A percentile compares a stretch with the other conserved stretches of the same genome.
Evolutionary conservation across 1,140 invertebrate genomes (phyloP).

Genomic region (Notospermus geniculatus): DNA sequence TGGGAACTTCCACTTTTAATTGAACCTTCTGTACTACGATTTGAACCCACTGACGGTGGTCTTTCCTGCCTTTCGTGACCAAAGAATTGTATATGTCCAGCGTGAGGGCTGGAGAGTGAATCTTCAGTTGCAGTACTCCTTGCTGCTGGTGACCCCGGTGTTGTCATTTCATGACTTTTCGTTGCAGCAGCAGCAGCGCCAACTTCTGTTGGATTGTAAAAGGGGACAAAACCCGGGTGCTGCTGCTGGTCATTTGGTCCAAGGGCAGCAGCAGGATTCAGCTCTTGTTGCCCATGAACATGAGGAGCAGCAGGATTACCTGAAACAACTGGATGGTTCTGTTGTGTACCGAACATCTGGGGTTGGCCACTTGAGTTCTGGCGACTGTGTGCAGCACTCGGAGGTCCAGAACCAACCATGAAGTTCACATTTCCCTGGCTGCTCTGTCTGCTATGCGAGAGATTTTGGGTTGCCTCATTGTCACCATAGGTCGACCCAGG

Average conservation of each 20-base stretch:
- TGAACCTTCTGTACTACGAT: background rate
- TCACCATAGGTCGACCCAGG: too few relatives aligned
- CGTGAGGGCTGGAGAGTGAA: background rate
- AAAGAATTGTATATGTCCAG: background rate
- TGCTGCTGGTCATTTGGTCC: background rate
- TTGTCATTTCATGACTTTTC: too few relatives aligned
- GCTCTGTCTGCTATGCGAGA: too few relatives aligned
- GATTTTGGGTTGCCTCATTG: too few relatives aligned
- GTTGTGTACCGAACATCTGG: too few relatives aligned
- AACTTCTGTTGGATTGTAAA: background rate
- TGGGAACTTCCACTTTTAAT: background rate
- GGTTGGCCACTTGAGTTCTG: too few relatives aligned
- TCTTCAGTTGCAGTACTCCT: too few relatives aligned
- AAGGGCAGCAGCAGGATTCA: background rate
- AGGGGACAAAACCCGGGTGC: background rate
- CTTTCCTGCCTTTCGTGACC: slow-evolving; percentile 4
- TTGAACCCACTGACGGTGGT: background rate
- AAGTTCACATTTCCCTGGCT: too few relatives aligned
- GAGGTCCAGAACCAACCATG: too few relatives aligned
- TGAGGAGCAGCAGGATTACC: background rate
- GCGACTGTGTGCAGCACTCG: too few relatives aligned
- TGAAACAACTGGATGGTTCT: background rate
- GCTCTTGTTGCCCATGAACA: background rate
- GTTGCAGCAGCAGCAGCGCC: too few relatives aligned
- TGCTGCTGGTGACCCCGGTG: too few relatives aligned